Evolutionary conservation across 2,113 vertebrate species (phyloP).

Genomic region (Calonectris borealis): DNA sequence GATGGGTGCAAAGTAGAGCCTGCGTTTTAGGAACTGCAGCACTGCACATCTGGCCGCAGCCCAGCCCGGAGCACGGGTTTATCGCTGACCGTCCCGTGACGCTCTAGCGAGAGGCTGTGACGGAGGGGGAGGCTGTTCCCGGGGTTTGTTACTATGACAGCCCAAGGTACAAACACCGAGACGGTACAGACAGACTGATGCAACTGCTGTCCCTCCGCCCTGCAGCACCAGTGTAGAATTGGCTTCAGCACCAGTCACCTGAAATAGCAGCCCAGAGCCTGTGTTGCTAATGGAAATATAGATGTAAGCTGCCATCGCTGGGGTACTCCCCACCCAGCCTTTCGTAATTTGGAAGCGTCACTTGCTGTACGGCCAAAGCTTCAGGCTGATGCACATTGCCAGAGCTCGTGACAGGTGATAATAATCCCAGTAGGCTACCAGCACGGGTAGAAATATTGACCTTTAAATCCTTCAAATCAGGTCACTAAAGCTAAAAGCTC

Average conservation of each 20-base stretch:
- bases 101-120: background rate
- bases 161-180: background rate
- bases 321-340: background rate
- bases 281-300: background rate
- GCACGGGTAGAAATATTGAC: background rate
- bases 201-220: background rate
- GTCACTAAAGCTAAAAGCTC: background rate
- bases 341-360: background rate
- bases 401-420: background rate
- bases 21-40: background rate
- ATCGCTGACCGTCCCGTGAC: background rate
- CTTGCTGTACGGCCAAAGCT: background rate
- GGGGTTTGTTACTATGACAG: slow-evolving; percentile 7
- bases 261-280: background rate
- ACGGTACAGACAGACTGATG: background rate
- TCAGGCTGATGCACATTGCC: background rate
- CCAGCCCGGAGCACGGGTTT: background rate
- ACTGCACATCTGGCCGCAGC: background rate
- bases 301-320: background rate
- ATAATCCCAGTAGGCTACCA: background rate
- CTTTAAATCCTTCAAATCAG: background rate
- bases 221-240: accelerated
- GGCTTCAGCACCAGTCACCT: background rate
- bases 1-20: background rate
- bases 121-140: background rate